Base-by-base conservation (phyloP, 2,888 invertebrate species). In the Troglohyphantes excavatus region DNA sequence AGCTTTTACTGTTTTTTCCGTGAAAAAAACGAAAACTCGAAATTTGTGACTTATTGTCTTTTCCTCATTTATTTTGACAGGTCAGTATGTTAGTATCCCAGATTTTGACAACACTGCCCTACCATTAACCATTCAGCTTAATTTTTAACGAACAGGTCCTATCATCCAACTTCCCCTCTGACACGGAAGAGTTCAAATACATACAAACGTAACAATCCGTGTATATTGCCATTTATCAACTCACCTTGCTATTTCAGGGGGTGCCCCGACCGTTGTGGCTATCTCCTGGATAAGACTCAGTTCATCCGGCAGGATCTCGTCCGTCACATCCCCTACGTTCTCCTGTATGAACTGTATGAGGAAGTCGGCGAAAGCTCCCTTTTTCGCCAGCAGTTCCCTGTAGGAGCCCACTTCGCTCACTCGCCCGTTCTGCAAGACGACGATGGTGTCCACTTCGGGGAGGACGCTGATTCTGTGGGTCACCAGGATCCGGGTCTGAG, bases 381-480 rank as follows among this genome's bases (percentile, higher is more conserved):
- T 97, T 93, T 96, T 97, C 91, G 96, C 96, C 89, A 99, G 93
- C 92, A 99, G 94, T 93, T 98, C 96, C 92, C 96, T 96, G 94
- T 99, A 99, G 3, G 97, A 96, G 75, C 99, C 99, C 70, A 95
- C 95, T 94, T 99, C 99, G 0, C 97, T 96, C 21, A 99, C 95
- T 92, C 95, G 95, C 0, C 99, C 99, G 92, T 97, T 95, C 92
- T 96, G 96, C 92, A 99, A 94, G 2, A 99, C 99, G 91, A 98
- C 94, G 92, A 99, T 98, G 92, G 96, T 95, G 94, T 99, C 97
- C 0, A 97, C 97, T 93, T 97, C 96, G 0, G 98, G 97, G 92
- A 99, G 95, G 94, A 97, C 98, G 11, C 98, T 97, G 81, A 99
- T 96, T 91, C 97, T 97, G 93, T 99, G 99, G 0, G 99, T 99